A percentile compares a stretch with the other conserved stretches of the same genome.
Evolutionary conservation across 2,113 vertebrate genomes (phyloP).

Genomic region (Tiliqua scincoides): DNA sequence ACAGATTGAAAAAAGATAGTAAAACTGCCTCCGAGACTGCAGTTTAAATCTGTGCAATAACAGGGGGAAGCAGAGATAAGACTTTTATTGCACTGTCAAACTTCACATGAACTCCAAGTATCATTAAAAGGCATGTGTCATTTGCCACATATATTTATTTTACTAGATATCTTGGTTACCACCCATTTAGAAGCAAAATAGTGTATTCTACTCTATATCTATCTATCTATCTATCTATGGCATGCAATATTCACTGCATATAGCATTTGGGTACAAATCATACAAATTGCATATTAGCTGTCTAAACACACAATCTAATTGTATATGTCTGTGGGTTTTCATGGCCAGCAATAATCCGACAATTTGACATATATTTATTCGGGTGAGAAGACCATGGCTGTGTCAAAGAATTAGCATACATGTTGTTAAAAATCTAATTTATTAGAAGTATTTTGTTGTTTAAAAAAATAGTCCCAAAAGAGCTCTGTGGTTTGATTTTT

Average conservation of each 20-base stretch:
- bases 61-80: slow-evolving; percentile 89
- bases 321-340: too few species aligned
- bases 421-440: too few species aligned
- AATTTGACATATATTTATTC: too few species aligned
- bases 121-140: slow-evolving; percentile 88
- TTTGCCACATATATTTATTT: slow-evolving; percentile 85
- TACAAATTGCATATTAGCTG: slow-evolving; percentile 43
- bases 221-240: slow-evolving; percentile 48
- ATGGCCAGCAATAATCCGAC: too few species aligned
- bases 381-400: too few species aligned
- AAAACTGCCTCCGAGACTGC: slow-evolving; percentile 85
- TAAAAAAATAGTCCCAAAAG: background rate
- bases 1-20: slow-evolving; percentile 87
- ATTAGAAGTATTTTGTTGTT: background rate
- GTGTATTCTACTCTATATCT: slow-evolving; percentile 56
- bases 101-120: slow-evolving; percentile 85
- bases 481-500: background rate
- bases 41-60: slow-evolving; percentile 86
- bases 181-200: slow-evolving; percentile 77
- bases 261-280: slow-evolving; percentile 28
- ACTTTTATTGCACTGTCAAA: slow-evolving; percentile 89
- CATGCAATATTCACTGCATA: slow-evolving; percentile 31
- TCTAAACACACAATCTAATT: background rate
- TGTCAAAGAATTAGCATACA: too few species aligned
- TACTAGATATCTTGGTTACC: slow-evolving; percentile 78